phyloP scores from a whole-genome alignment of 2,113 vertebrate species.

The Thunnus maccoyii region DNA sequence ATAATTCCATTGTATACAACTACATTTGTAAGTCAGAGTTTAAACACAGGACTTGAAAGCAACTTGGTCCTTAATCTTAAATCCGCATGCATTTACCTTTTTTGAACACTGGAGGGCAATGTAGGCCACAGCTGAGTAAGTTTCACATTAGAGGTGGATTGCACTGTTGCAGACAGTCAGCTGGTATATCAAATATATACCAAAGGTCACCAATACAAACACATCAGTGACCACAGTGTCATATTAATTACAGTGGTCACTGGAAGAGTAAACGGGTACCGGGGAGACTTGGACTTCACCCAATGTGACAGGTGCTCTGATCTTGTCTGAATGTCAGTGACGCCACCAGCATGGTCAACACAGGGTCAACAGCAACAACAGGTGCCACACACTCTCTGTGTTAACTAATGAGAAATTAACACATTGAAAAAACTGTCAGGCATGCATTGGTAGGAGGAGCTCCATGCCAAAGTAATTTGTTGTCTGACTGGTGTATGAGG shows the following conservation, averaged over 20 bases:
- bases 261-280: conserved; percentile 16
- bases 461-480: background rate
- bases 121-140: background rate
- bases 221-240: conserved; percentile 7
- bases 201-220: conserved; percentile 50
- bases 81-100: background rate
- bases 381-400: conserved; percentile 23
- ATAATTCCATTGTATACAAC: background rate
- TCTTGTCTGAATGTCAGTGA: conserved; percentile 46
- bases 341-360: background rate
- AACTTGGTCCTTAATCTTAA: background rate
- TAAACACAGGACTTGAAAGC: conserved; percentile 35
- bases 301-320: conserved; percentile 53
- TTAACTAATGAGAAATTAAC: conserved; percentile 47
- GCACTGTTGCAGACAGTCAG: background rate
- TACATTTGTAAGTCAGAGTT: background rate
- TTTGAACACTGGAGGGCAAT: conserved; percentile 42
- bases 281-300: conserved; percentile 40
- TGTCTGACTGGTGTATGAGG: background rate
- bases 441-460: background rate
- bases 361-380: conserved; percentile 47
- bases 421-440: conserved; percentile 5
- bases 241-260: conserved; percentile 30
- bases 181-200: conserved; percentile 4
- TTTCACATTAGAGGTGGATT: no score